Conservation (phyloP, 2,113 vertebrate genomes). For the Uria aalge region DNA sequence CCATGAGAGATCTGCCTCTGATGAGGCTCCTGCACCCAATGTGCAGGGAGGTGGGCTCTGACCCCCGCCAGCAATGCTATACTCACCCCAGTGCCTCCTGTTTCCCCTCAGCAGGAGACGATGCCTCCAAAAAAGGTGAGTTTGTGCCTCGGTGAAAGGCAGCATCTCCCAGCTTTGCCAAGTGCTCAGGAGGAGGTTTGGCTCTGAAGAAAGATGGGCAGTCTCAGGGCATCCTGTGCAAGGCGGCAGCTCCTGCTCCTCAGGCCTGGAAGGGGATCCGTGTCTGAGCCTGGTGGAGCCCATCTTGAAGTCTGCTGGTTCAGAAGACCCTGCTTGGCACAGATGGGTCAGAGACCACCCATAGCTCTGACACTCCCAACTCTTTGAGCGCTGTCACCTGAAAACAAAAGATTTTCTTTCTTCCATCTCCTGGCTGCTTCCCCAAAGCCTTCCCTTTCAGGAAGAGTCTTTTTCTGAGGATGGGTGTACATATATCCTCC, state of each 20-base stretch:
- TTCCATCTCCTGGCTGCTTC: not conserved
- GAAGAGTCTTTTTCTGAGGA: not conserved
- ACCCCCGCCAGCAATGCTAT: not conserved
- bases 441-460: not conserved
- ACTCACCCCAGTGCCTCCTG: not conserved
- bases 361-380: not conserved
- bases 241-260: not conserved
- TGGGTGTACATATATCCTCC: not conserved
- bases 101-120: not conserved
- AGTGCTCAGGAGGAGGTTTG: not conserved
- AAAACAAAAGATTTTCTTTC: not conserved
- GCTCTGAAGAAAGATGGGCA: not conserved
- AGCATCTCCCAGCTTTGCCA: not conserved
- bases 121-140: not conserved
- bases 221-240: not conserved
- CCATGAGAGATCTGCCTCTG: not conserved
- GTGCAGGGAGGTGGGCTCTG: not conserved
- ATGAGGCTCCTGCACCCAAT: not conserved
- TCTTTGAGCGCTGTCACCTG: not conserved
- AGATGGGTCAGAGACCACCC: not conserved
- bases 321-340: not conserved
- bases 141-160: not conserved
- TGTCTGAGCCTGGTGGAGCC: not conserved
- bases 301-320: not conserved
- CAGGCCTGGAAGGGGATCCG: not conserved